Evolutionary conservation across 1,140 invertebrate genomes (phyloP).

Genomic region (Pogonomyrmex californicus): DNA sequence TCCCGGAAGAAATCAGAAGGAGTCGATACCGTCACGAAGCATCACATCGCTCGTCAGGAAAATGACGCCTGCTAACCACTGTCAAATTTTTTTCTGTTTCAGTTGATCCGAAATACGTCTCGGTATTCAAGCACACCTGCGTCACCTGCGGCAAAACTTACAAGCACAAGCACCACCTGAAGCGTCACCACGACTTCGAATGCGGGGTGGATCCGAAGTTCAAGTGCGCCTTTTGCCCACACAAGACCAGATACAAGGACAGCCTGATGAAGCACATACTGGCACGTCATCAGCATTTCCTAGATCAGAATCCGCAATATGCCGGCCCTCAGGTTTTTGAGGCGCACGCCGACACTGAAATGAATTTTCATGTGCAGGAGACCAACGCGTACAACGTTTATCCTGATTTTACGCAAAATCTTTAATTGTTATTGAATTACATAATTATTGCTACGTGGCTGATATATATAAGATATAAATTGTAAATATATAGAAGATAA

Average conservation of each 20-base stretch:
- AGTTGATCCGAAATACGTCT: constrained; percentile 60
- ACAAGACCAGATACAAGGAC: constrained; percentile 88
- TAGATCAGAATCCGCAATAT: constrained; percentile 75
- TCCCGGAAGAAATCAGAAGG: constrained; percentile 4
- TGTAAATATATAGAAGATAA: background rate
- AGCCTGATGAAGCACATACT: constrained; percentile 84
- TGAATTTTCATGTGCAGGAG: constrained; percentile 49
- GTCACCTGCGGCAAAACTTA: constrained; percentile 87
- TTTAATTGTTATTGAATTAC: constrained; percentile 33
- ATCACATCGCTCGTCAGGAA: background rate
- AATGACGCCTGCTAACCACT: background rate
- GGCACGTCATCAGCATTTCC: constrained; percentile 79
- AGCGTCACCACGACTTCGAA: constrained; percentile 88
- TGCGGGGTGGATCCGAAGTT: constrained; percentile 89
- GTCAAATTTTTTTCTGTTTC: constrained; percentile 69
- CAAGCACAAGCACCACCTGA: constrained; percentile 86
- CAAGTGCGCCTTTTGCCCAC: constrained; percentile 87
- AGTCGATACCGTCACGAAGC: constrained; percentile 9
- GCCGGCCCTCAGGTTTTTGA: constrained; percentile 60
- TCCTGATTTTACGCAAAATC: constrained; percentile 67
- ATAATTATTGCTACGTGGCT: background rate
- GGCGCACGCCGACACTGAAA: constrained; percentile 42
- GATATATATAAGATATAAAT: background rate
- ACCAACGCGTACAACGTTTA: constrained; percentile 59
- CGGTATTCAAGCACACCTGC: constrained; percentile 80